Percentiles rank a stretch among this genome's conserved stretches.
Conservation (phyloP, 2,113 vertebrate genomes). For the Sitta europaea region DNA sequence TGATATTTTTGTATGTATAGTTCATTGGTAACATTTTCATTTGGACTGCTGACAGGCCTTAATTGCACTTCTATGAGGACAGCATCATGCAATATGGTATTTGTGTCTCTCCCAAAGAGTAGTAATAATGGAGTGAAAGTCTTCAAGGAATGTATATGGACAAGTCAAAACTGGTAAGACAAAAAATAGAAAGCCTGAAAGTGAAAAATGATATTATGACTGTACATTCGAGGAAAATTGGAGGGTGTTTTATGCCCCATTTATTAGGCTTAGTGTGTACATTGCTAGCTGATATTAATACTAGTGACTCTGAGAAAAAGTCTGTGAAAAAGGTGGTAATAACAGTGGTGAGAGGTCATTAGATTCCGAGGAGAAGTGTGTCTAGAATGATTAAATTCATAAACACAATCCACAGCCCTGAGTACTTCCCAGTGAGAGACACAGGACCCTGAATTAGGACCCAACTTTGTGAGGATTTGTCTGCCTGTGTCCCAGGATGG, state of each 20-base stretch:
- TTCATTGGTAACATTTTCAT: background rate
- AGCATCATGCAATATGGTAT: background rate
- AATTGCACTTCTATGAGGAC: conserved; percentile 13
- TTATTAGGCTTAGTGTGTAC: background rate
- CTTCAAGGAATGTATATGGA: background rate
- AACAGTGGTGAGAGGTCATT: background rate
- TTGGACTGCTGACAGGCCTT: conserved; percentile 21
- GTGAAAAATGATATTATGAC: background rate
- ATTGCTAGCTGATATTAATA: background rate
- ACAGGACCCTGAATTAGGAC: background rate
- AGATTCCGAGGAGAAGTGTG: background rate
- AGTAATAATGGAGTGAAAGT: background rate
- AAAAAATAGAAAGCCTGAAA: background rate
- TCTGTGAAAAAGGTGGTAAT: background rate
- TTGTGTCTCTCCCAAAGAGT: background rate
- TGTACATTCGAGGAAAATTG: background rate
- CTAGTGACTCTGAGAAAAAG: background rate
- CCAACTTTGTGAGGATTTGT: background rate
- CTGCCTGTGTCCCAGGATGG: background rate
- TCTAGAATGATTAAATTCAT: background rate
- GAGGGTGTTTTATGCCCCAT: accelerated
- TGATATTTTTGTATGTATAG: background rate
- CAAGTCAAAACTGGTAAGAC: background rate
- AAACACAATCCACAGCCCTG: background rate
- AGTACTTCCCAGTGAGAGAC: background rate